Evolutionary conservation across 2,888 invertebrate species (phyloP).

Genomic region (Auanema freiburgensis): DNA sequence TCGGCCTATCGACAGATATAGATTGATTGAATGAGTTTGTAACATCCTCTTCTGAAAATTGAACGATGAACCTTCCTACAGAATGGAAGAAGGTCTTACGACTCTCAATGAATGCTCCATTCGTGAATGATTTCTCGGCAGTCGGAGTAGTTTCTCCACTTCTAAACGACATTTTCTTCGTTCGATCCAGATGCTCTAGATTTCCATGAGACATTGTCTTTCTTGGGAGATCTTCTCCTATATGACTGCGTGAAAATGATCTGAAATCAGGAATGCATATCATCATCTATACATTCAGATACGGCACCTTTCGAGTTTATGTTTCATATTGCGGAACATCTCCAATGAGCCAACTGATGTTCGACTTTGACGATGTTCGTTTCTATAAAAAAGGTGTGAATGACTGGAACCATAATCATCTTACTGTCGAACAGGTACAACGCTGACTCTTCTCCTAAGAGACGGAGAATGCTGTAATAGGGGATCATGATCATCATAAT

Average conservation of each 20-base stretch:
- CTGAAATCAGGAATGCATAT: slow-evolving; percentile 15
- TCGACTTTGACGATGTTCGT: slow-evolving; percentile 22
- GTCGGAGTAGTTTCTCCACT: slow-evolving; percentile 18
- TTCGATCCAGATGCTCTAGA: slow-evolving; percentile 32
- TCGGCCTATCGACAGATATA: neutral
- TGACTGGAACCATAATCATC: neutral
- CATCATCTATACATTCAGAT: neutral
- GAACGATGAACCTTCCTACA: neutral
- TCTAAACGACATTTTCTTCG: neutral
- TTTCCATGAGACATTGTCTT: slow-evolving; percentile 45
- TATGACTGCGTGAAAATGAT: slow-evolving; percentile 33
- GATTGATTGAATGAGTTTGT: neutral
- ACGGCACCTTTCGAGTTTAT: slow-evolving; percentile 37
- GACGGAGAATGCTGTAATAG: slow-evolving; percentile 14
- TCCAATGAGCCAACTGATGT: slow-evolving; percentile 39
- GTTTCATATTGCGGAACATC: slow-evolving; percentile 42
- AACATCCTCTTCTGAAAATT: neutral
- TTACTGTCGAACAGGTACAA: slow-evolving; percentile 41
- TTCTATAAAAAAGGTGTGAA: neutral
- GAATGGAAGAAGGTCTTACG: slow-evolving; percentile 11
- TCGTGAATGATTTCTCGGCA: slow-evolving; percentile 33
- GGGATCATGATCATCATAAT: slow-evolving; percentile 30
- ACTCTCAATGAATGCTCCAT: slow-evolving; percentile 33
- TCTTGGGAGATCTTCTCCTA: slow-evolving; percentile 24
- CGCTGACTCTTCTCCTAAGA: slow-evolving; percentile 33